Evolutionary conservation across 1,140 invertebrate species (phyloP).

Genomic region (Tigriopus japonicus): DNA sequence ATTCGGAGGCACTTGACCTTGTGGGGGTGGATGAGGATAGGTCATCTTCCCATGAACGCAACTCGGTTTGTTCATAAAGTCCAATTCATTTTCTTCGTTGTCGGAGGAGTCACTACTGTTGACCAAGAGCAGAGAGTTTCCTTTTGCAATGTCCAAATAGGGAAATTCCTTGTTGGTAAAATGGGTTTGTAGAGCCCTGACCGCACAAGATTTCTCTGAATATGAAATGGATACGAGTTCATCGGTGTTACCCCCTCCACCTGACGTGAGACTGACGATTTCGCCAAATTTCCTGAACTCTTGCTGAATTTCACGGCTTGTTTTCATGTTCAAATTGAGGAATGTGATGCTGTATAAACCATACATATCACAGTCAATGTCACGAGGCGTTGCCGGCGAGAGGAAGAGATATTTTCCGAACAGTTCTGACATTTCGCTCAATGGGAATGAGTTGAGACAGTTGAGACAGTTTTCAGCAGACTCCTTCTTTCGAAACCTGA

Average conservation of each 20-base stretch:
- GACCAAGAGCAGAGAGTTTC: conserved; percentile 11
- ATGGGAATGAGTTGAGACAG: conserved; percentile 11
- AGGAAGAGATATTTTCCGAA: conserved; percentile 12
- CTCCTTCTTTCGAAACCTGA: conserved; percentile 12
- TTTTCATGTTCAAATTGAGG: conserved; percentile 9
- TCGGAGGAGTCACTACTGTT: conserved; percentile 10
- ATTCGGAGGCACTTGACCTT: background rate
- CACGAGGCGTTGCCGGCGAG: conserved; percentile 12
- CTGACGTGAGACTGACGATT: conserved; percentile 5
- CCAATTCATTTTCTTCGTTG: conserved; percentile 7
- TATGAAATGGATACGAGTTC: conserved; percentile 10
- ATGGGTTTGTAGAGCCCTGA: conserved; percentile 10
- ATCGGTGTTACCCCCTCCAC: conserved; percentile 12
- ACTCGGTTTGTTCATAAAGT: background rate
- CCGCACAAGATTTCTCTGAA: background rate
- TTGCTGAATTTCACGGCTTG: conserved; percentile 1
- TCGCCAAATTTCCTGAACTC: conserved; percentile 14
- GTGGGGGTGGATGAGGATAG: background rate
- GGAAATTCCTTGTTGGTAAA: conserved; percentile 15
- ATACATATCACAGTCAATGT: conserved; percentile 16
- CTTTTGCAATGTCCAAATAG: conserved; percentile 14
- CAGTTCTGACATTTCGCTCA: conserved; percentile 13
- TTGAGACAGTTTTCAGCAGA: conserved; percentile 13
- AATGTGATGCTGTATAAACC: conserved; percentile 15
- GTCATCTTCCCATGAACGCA: background rate